Base-by-base conservation (phyloP, 2,888 invertebrate genomes). In the Trachelus troglodyta region DNA sequence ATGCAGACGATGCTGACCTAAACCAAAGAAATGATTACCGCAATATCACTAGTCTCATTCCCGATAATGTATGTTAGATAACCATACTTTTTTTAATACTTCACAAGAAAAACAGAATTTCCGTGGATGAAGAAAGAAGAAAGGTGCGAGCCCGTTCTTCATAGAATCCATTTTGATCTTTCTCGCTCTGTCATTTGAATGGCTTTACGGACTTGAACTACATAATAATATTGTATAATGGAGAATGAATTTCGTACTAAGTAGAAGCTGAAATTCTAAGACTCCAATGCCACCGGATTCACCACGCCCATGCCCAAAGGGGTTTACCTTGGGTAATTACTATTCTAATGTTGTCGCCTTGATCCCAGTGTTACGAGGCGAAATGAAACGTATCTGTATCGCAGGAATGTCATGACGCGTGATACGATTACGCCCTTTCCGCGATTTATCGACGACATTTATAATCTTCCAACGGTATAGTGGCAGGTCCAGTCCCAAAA, bases 261-360 rank as follows among this genome's bases (percentile, higher is more conserved):
- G 9, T 56, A 56, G 23, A 56, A 56, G 23, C 56, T 23, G 56
- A 56, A 56, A 71, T 71, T 71, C 71, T 31, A 31, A 71, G 31
- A 71, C 34, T 15, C 31, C 71, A 71, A 71, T 71, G 71, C 71
- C 71, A 71, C 56, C 78, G 76, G 75, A 69, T 78, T 73, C 77
- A 83, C 81, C 77, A 80, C 84, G 76, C 84, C 83, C 79, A 83
- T 81, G 78, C 79, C 75, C 76, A 80, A 76, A 75, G 75, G 35
- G 35, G 71, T 40, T 74, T 56, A 56, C 56, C 56, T 56, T 56
- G 56, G 56, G 23, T 56, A 56, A 56, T 56, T 56, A 56, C 56
- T 56, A 56, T 56, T 56, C 56, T 56, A 56, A 56, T 23, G 56
- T 56, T 56, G 56, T 56, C 56, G 81, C 84, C 84, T 83, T 84